Conservation (phyloP, 2,113 vertebrate species). For the Lophochroa leadbeateri region DNA sequence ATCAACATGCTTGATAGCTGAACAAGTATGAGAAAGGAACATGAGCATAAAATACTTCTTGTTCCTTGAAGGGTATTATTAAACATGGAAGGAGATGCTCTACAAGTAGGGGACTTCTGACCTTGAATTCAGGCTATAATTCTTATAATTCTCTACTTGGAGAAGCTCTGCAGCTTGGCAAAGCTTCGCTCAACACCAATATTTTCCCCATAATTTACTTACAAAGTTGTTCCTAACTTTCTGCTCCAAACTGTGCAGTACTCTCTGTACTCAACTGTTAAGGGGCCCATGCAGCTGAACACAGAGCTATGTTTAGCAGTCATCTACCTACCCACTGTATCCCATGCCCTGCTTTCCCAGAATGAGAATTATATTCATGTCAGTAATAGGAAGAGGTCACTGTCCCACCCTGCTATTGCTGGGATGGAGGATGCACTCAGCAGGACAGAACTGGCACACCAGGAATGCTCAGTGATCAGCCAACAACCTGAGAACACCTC, state of each 20-base stretch:
- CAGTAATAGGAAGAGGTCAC: neutral
- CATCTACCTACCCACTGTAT: neutral
- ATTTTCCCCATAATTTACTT: neutral
- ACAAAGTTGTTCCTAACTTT: neutral
- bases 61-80: neutral
- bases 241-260: neutral
- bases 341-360: neutral
- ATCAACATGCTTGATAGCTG: neutral
- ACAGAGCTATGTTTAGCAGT: neutral
- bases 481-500: neutral
- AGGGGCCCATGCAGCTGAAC: neutral
- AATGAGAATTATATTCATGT: neutral
- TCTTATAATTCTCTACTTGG: fast-evolving
- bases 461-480: neutral
- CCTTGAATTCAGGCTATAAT: neutral
- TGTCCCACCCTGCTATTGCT: neutral
- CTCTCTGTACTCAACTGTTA: neutral
- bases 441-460: neutral
- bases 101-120: neutral
- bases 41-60: neutral
- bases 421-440: neutral
- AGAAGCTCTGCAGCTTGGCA: neutral
- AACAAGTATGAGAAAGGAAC: neutral
- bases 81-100: neutral
- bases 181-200: neutral